These are phyloP conservation scores for Aurelia sp. DNA, from an alignment of 30 jellyfish, hydroid and myxozoan species.

Conservation along the genomic window DNA sequence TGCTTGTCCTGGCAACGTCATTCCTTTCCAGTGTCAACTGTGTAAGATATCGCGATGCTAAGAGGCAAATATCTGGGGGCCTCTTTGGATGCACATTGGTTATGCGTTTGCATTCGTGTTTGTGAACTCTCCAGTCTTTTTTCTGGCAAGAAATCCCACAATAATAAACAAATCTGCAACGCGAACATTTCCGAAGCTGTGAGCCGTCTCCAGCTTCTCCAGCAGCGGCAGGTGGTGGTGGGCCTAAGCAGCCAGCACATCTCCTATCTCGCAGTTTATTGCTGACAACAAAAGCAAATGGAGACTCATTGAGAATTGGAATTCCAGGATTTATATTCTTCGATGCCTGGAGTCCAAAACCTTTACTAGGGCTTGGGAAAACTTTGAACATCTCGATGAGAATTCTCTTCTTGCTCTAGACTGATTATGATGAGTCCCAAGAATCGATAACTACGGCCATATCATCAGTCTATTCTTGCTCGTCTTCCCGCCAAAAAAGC, in stretches of 20 bases:
- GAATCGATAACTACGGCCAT: no score
- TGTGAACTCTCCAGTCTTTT: conserved; percentile 86
- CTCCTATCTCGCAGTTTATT: conserved; percentile 55
- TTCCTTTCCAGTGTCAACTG: background rate
- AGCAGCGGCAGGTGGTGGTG: background rate
- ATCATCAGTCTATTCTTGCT: no score
- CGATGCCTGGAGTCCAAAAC: conserved; percentile 68
- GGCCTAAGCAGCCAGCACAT: conserved; percentile 77
- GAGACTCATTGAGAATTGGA: conserved; percentile 38
- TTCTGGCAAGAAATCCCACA: conserved; percentile 90
- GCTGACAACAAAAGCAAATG: conserved; percentile 44
- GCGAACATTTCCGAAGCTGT: conserved; percentile 72
- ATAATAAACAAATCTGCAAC: conserved; percentile 79
- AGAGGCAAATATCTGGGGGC: conserved; percentile 94
- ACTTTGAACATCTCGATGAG: conserved; percentile 3
- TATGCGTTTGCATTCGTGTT: conserved; percentile 87
- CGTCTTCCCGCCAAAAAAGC: no score
- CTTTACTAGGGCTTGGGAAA: conserved; percentile 42
- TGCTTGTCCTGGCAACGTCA: background rate
- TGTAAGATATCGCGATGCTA: conserved; percentile 68
- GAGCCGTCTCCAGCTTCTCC: conserved; percentile 31
- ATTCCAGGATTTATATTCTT: conserved; percentile 44
- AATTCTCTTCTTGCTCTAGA: no score
- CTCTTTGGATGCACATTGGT: conserved; percentile 75
- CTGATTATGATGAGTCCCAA: no score